Base-by-base conservation (phyloP, 2,888 invertebrate genomes). In the Lamellibrachia satsuma region DNA sequence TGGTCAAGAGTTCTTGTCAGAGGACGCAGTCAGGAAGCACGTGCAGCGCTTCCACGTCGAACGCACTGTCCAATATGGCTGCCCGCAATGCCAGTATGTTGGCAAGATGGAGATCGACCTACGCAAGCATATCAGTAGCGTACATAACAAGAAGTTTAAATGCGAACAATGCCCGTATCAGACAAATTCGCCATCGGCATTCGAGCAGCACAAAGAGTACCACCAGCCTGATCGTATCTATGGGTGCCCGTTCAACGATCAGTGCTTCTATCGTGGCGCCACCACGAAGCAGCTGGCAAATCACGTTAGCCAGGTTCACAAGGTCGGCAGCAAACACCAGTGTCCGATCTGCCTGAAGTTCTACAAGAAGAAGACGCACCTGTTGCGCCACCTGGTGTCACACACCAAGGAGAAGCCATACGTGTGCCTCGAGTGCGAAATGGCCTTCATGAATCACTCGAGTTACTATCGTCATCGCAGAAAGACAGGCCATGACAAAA, bases 301-400 rank as follows among this genome's bases (percentile, higher is more conserved):
- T 52, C 94, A 94, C 91, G 90, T 92, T n/a, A 90, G 91, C 27
- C 92, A 92, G 11, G 93, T 93, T 7, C 94, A 94, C 92, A 91
- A 94, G 39, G 39, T 91, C 9, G 22, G 22, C 52, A 91, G 91
- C 57, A 93, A 93, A 60, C 93, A 94, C 91, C 92, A 93, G 92
- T 94, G 94, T 91, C 93, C 94, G 7, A 91, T 94, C 39, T 94
- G 94, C 75, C 75, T 57, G 27, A 93, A 93, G 92, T 92, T 92
- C 39, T 94, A 92, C 93, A 94, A 94, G 93, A 94, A 94, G 92
- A 94, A 94, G 92, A 94, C 94, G 1, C 93, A 93, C 91, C 92
- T 94, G 91, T 90, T 93, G 27, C 93, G 94, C 55, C 94, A 94
- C 90, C 93, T 94, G 1, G 93, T 94, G 52, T 90, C 93, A 7